Conservation (phyloP, 2,888 invertebrate species). For the Allacma fusca region DNA sequence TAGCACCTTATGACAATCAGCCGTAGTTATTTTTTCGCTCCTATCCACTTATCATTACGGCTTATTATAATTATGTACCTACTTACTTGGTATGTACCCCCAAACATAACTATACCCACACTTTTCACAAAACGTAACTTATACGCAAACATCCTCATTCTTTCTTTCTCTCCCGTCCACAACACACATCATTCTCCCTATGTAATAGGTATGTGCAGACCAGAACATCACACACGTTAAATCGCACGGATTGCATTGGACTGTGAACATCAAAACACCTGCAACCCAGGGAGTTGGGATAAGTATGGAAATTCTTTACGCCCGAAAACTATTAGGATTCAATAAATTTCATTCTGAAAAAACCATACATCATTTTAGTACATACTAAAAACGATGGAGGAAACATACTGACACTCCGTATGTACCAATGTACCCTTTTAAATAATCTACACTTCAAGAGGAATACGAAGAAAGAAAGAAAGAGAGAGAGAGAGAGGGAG, state of each 20-base stretch:
- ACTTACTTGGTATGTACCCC: not conserved
- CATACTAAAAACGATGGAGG: not conserved
- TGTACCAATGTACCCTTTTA: not conserved
- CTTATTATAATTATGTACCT: not conserved
- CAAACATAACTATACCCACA: no score
- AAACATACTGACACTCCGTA: not conserved
- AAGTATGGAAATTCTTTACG: conserved; percentile 30
- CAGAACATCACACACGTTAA: not conserved
- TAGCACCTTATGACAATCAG: conserved; percentile 12
- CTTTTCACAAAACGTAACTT: no score
- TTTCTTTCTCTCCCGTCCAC: no score
- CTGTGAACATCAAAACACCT: conserved; percentile 13
- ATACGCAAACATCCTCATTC: no score
- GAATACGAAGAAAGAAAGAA: not conserved
- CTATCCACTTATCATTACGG: not conserved
- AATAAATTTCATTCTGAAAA: conserved; percentile 30
- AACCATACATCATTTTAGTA: conserved; percentile 7
- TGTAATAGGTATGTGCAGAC: no score
- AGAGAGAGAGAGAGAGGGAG: not conserved
- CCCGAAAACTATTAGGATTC: conserved; percentile 23
- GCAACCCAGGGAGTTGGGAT: conserved; percentile 17
- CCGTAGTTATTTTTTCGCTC: not conserved
- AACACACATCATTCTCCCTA: no score
- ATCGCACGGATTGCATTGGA: conserved; percentile 5
- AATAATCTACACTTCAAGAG: not conserved